Conservation (phyloP, 2,113 vertebrate species). For the Poeciliopsis occidentalis region DNA sequence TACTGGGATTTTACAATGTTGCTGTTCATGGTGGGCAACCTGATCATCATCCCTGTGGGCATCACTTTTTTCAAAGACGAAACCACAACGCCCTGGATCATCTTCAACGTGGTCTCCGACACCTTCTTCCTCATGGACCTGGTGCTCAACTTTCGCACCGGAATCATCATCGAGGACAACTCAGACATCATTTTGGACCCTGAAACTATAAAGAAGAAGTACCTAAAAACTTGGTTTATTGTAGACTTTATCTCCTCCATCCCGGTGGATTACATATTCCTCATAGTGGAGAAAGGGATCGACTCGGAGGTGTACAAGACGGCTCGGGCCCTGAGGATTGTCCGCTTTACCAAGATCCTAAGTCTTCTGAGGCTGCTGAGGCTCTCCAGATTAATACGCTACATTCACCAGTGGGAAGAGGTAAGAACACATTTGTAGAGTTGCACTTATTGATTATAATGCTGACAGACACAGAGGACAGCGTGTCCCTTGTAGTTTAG, state of each 20-base stretch:
- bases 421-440: slow-evolving; percentile 70
- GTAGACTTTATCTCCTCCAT: slow-evolving; percentile 99
- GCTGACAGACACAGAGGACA: slow-evolving; percentile 27
- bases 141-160: slow-evolving; percentile 97
- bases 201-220: slow-evolving; percentile 93
- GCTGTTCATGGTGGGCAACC: slow-evolving; percentile 98
- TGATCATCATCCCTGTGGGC: slow-evolving; percentile 98
- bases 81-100: slow-evolving; percentile 96
- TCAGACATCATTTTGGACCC: slow-evolving; percentile 98
- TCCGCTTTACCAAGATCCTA: slow-evolving; percentile 96
- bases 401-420: slow-evolving; percentile 98
- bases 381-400: slow-evolving; percentile 93
- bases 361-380: slow-evolving; percentile 90
- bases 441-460: slow-evolving; percentile 1
- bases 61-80: slow-evolving; percentile 99
- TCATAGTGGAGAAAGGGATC: slow-evolving; percentile 97
- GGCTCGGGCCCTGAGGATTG: slow-evolving; percentile 91
- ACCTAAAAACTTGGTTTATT: slow-evolving; percentile 97
- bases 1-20: slow-evolving; percentile 99
- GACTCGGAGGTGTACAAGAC: slow-evolving; percentile 99
- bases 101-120: slow-evolving; percentile 97
- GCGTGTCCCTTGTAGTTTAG: slow-evolving; percentile 14
- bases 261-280: slow-evolving; percentile 98
- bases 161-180: slow-evolving; percentile 98
- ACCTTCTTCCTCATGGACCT: slow-evolving; percentile 99